phyloP scores from a whole-genome alignment of 2,888 invertebrate genomes.

The Carcina quercana region DNA sequence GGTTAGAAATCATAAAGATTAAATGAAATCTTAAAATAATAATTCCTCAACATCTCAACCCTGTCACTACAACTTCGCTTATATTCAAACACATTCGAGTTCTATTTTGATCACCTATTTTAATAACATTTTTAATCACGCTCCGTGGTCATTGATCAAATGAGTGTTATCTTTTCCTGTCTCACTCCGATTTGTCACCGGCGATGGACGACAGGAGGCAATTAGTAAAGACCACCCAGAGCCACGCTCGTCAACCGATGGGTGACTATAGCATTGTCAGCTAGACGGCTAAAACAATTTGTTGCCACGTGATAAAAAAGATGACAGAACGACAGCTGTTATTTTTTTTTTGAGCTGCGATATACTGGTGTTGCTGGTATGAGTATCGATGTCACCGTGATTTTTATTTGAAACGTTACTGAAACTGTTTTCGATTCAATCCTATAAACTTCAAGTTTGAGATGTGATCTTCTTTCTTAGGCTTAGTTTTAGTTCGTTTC shows the following conservation, averaged over 20 bases:
- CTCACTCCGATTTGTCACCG: conserved; percentile 42
- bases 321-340: conserved; percentile 16
- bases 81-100: too few species aligned
- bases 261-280: conserved; percentile 27
- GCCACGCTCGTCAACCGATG: conserved; percentile 24
- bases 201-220: conserved; percentile 31
- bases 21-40: too few species aligned
- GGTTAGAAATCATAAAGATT: too few species aligned
- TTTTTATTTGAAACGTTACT: too few species aligned
- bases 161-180: conserved; percentile 30
- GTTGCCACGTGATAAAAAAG: conserved; percentile 22
- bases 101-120: conserved; percentile 41
- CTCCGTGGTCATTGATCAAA: conserved; percentile 25
- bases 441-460: too few species aligned
- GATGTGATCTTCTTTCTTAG: too few species aligned
- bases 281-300: conserved; percentile 29
- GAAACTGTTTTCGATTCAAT: too few species aligned
- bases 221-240: conserved; percentile 49
- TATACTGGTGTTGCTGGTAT: too few species aligned
- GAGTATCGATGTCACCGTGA: too few species aligned
- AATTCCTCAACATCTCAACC: too few species aligned
- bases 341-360: conserved; percentile 11
- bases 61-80: too few species aligned
- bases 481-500: too few species aligned
- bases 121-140: conserved; percentile 16